phyloP scores from a whole-genome alignment of 2,888 invertebrate genomes.

The Tuberolachnus salignus region DNA sequence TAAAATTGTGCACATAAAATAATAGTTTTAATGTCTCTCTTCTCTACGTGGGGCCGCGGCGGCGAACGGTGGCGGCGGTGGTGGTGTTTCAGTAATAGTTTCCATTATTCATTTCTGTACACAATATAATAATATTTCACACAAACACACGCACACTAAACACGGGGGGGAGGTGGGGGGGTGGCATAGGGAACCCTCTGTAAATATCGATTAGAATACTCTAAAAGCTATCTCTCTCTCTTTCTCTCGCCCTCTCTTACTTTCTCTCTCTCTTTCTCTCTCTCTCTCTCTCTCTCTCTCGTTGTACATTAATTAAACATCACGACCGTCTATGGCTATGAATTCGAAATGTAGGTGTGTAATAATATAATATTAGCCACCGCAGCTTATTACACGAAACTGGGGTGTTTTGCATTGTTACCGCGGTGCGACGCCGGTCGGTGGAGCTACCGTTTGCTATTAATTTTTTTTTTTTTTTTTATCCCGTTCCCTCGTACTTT shows the following conservation, averaged over 20 bases:
- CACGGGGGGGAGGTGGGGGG: not conserved
- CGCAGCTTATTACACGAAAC: conserved; percentile 6
- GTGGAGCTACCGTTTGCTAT: too few species aligned
- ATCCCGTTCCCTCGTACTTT: too few species aligned
- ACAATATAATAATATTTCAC: conserved; percentile 48
- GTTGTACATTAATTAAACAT: conserved; percentile 52
- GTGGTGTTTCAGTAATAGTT: conserved; percentile 52
- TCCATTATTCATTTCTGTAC: conserved; percentile 56
- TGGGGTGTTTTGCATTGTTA: not conserved
- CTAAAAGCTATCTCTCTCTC: conserved; percentile 35
- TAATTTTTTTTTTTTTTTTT: not conserved
- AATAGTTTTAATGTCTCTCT: conserved; percentile 36
- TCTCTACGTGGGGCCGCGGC: conserved; percentile 33
- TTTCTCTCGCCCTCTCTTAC: not conserved
- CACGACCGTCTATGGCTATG: conserved; percentile 28
- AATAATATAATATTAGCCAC: conserved; percentile 41
- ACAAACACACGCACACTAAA: conserved; percentile 1
- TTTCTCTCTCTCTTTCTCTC: not conserved
- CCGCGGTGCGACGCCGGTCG: too few species aligned
- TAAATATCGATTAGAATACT: conserved; percentile 54
- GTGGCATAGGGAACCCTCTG: conserved; percentile 34
- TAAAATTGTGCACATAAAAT: conserved; percentile 49
- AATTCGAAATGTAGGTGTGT: conserved; percentile 8
- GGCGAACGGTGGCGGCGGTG: not conserved
- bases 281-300: not conserved